Base-by-base conservation (phyloP, 1,140 invertebrate species). In the Akabosia matsudoensis region DNA sequence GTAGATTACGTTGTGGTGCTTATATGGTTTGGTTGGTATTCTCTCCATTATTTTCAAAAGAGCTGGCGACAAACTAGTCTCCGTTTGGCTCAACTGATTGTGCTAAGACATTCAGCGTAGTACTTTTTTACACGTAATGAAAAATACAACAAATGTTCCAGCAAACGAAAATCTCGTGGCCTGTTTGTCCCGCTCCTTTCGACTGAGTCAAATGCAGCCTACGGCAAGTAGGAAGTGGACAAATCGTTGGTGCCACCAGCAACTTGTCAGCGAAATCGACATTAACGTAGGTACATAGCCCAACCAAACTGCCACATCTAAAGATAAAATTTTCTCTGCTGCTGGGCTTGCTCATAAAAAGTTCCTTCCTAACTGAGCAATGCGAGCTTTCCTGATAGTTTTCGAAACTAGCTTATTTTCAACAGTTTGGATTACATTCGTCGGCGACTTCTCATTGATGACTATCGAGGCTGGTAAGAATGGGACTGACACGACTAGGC, bases 321-420 rank as follows among this genome's bases (percentile, higher is more conserved):
- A 51, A 51, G n/a, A 10, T 51, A 51, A 10, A 13, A n/a, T 51
- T 61, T 61, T 10, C 54, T 61, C 54, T 10, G n/a, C 7, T 61
- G 14, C 7, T 31, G 61, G 13, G 61, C 24, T 16, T 24, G 7
- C 61, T 67, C 61, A 30, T 67, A 67, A 67, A 67, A 67, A 30
- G 28, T 67, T 67, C 30, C 31, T 7, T 67, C 30, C 31, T 7
- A 67, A 67, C 26, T 67, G 61, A 67, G n/a, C 61, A 30, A 30
- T 22, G 13, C n/a, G 30, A 67, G 26, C 31, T 67, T 67, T 67
- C 61, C 2, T 67, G 61, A 56, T 56, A 56, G 54, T 56, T 56
- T 56, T 56, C 22, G 54, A 56, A 56, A 56, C 54, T 56, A 56
- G n/a, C n/a, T n/a, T n/a, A n/a, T n/a, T n/a, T n/a, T n/a, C n/a